Conservation (phyloP, 2,888 invertebrate genomes). For the Cantharis rufa region DNA sequence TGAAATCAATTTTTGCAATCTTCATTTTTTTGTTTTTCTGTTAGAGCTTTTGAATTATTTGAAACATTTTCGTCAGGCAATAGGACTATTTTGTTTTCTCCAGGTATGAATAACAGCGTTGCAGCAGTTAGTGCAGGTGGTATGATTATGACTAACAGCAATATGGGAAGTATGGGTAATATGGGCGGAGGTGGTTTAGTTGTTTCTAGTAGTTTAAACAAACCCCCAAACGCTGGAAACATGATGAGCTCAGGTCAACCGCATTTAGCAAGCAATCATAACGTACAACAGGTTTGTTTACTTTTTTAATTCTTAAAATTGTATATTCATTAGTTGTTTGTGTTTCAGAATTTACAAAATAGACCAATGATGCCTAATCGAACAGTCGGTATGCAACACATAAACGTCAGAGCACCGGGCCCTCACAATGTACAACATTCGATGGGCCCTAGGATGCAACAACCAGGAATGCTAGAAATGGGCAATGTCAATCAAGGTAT, state of each 20-base stretch:
- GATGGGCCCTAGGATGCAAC: constrained; percentile 66
- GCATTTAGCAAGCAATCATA: constrained; percentile 49
- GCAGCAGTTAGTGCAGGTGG: constrained; percentile 58
- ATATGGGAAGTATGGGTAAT: constrained; percentile 67
- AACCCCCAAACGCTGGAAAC: constrained; percentile 64
- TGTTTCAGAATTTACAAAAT: constrained; percentile 70
- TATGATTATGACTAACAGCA: constrained; percentile 82
- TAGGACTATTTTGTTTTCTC: constrained; percentile 31
- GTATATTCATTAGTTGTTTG: constrained; percentile 18
- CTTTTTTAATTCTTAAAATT: neutral
- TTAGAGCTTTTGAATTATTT: neutral
- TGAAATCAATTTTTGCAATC: neutral
- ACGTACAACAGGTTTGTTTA: constrained; percentile 55
- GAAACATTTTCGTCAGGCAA: neutral
- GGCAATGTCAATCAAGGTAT: constrained; percentile 62
- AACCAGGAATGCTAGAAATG: constrained; percentile 57
- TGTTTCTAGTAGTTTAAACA: constrained; percentile 75
- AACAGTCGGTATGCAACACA: constrained; percentile 56
- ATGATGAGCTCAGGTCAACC: constrained; percentile 66
- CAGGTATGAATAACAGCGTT: constrained; percentile 71
- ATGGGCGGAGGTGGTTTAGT: constrained; percentile 77
- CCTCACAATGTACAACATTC: constrained; percentile 56
- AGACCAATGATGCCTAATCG: constrained; percentile 71
- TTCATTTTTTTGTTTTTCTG: neutral
- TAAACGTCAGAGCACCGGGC: constrained; percentile 54